A percentile compares a stretch with the other conserved stretches of the same genome.
phyloP scores from a whole-genome alignment of 2,888 invertebrate species.

The Andrena bucephala region DNA sequence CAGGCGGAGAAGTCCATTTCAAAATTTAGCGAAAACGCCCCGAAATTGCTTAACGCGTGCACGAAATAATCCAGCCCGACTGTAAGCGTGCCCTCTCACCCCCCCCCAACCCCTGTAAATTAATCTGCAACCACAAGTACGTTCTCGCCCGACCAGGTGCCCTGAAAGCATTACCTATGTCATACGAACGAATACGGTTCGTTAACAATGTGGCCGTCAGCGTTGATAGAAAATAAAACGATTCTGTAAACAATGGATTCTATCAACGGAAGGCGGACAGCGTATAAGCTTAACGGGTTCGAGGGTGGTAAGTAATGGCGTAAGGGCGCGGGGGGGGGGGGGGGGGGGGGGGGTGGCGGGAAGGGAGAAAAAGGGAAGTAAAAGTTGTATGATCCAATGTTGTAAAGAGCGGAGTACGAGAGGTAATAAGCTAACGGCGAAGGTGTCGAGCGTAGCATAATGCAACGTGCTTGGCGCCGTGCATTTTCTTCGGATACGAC shows the following conservation, averaged over 20 bases:
- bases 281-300: conserved; percentile 8
- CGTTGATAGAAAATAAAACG: conserved; percentile 13
- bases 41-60: not conserved
- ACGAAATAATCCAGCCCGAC: not conserved
- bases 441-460: conserved; percentile 38
- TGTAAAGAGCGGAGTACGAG: conserved; percentile 73
- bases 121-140: not conserved
- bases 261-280: conserved; percentile 1
- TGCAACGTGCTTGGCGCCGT: conserved; percentile 26
- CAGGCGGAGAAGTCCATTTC: not conserved
- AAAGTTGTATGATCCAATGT: conserved; percentile 77
- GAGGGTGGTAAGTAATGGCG: conserved; percentile 7
- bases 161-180: not conserved
- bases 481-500: conserved; percentile 40
- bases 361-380: not conserved
- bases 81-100: not conserved
- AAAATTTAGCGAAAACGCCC: not conserved
- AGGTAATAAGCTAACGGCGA: conserved; percentile 60
- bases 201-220: not conserved
- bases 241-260: conserved; percentile 13
- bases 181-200: not conserved
- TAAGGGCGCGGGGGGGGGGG: not conserved
- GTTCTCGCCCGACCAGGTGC: not conserved
- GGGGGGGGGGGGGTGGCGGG: not conserved
- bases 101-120: not conserved